Evolutionary conservation across 2,888 invertebrate genomes (phyloP).

Genomic region (Cheilosia scutellata): DNA sequence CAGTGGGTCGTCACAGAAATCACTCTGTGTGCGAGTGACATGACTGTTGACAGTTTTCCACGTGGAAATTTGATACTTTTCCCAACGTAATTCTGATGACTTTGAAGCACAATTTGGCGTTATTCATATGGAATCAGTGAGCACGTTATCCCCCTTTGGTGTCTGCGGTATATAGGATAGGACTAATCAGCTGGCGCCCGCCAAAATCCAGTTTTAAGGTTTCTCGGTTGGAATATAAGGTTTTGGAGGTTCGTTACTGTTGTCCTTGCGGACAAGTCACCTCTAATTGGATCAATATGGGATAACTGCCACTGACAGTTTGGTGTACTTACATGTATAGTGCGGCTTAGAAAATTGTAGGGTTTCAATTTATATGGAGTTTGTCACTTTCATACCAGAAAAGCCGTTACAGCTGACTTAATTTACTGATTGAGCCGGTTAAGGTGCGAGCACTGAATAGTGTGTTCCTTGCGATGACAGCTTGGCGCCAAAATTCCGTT

Average conservation of each 20-base stretch:
- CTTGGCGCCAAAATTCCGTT: slow-evolving; percentile 59
- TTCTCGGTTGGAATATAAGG: slow-evolving; percentile 41
- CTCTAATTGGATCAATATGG: slow-evolving; percentile 72
- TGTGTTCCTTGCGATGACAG: slow-evolving; percentile 30
- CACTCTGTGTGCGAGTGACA: slow-evolving; percentile 43
- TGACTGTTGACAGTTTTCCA: slow-evolving; percentile 74
- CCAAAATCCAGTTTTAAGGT: slow-evolving; percentile 66
- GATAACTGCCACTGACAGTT: slow-evolving; percentile 64
- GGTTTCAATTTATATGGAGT: slow-evolving; percentile 50
- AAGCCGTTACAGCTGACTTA: slow-evolving; percentile 62
- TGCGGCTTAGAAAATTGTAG: slow-evolving; percentile 42
- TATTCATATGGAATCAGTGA: slow-evolving; percentile 47
- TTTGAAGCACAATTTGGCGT: slow-evolving; percentile 48
- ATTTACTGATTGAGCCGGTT: slow-evolving; percentile 54
- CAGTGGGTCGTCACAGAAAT: slow-evolving; percentile 50
- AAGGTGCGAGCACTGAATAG: not conserved
- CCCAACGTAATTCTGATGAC: slow-evolving; percentile 5
- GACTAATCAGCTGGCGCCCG: slow-evolving; percentile 45
- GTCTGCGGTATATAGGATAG: not conserved
- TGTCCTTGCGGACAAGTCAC: slow-evolving; percentile 63
- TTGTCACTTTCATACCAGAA: slow-evolving; percentile 25
- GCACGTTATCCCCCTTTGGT: slow-evolving; percentile 47
- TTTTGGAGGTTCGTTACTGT: slow-evolving; percentile 60
- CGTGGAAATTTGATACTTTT: slow-evolving; percentile 75
- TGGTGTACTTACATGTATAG: slow-evolving; percentile 7